phyloP scores from a whole-genome alignment of 2,888 invertebrate species.

The Drosophila buzzatii region DNA sequence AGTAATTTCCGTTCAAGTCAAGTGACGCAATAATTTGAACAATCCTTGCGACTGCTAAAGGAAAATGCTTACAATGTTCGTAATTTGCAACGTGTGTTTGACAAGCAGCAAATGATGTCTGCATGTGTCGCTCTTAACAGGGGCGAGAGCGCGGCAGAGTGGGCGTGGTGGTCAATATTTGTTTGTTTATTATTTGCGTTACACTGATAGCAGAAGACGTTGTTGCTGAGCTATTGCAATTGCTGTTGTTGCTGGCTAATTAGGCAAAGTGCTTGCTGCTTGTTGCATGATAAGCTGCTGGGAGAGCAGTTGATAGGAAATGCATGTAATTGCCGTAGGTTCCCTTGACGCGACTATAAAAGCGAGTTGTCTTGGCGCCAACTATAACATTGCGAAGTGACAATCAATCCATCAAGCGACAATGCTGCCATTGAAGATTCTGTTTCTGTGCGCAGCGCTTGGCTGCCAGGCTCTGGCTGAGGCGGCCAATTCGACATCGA shows the following conservation, averaged over 20 bases:
- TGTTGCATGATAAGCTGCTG: conserved; percentile 36
- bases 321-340: conserved; percentile 43
- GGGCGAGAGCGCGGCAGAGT: neutral
- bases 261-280: conserved; percentile 39
- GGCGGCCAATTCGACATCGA: neutral
- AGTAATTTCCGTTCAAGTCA: conserved; percentile 6
- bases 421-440: conserved; percentile 44
- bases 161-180: conserved; percentile 4
- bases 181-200: conserved; percentile 11
- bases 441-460: conserved; percentile 36
- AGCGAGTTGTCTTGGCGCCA: conserved; percentile 24
- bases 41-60: conserved; percentile 1
- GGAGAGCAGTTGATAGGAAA: conserved; percentile 39
- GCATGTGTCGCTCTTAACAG: conserved; percentile 8
- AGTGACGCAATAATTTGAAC: neutral
- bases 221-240: neutral
- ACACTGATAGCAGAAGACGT: conserved; percentile 32
- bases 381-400: conserved; percentile 26
- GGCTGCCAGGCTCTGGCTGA: conserved; percentile 4
- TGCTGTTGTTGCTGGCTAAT: conserved; percentile 24
- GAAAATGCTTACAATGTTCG: conserved; percentile 13
- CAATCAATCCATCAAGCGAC: conserved; percentile 1
- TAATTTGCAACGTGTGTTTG: conserved; percentile 28
- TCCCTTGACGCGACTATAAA: conserved; percentile 53
- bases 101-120: conserved; percentile 36